A percentile compares a stretch with the other conserved stretches of the same genome.
These are phyloP conservation scores for Entelurus aequoreus DNA, from an alignment of 2,113 vertebrate species.

Conservation along the genomic window DNA sequence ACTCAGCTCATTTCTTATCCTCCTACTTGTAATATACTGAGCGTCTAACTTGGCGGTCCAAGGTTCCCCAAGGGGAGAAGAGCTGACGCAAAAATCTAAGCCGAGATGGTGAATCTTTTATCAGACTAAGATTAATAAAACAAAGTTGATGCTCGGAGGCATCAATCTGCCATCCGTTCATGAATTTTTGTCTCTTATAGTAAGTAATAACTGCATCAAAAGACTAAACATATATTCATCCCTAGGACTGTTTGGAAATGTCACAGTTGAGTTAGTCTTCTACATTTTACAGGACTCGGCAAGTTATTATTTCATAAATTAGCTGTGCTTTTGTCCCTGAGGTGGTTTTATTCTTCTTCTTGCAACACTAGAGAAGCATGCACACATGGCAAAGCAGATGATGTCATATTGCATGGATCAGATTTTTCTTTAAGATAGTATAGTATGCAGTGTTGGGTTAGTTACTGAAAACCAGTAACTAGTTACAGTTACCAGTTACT, in stretches of 20 bases:
- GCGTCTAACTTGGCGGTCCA: slow-evolving; percentile 22
- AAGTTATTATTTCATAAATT: slow-evolving; percentile 42
- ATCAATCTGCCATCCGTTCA: slow-evolving; percentile 1
- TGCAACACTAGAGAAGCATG: no score
- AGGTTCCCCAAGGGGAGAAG: slow-evolving; percentile 21
- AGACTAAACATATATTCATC: background rate
- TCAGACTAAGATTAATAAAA: slow-evolving; percentile 14
- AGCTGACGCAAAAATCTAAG: slow-evolving; percentile 17
- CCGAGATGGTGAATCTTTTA: background rate
- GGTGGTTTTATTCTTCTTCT: no score
- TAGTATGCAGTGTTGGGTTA: no score
- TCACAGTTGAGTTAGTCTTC: slow-evolving; percentile 12
- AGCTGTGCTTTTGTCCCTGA: slow-evolving; percentile 10
- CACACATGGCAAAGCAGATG: no score
- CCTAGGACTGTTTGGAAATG: no score
- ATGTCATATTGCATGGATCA: no score
- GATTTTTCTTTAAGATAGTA: no score
- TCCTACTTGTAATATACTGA: slow-evolving; percentile 15
- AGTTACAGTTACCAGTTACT: no score
- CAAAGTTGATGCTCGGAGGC: background rate
- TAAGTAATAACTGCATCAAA: background rate
- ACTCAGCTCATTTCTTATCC: slow-evolving; percentile 36
- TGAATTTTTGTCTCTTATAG: background rate
- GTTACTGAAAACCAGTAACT: no score
- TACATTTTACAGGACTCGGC: slow-evolving; percentile 17